Conservation (phyloP, 2,888 invertebrate genomes). For the Phortica magna region DNA sequence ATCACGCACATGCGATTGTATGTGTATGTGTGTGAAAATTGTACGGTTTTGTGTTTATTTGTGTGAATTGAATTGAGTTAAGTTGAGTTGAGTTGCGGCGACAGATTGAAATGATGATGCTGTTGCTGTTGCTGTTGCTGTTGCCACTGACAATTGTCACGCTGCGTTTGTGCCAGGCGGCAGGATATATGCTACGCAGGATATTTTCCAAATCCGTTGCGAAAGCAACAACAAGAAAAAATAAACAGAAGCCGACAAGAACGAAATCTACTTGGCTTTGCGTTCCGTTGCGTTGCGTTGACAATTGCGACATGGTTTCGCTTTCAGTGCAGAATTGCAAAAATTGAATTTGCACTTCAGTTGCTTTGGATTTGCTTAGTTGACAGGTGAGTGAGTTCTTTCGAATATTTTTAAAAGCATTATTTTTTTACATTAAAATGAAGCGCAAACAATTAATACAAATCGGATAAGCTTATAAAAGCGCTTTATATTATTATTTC, state of each 20-base stretch:
- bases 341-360: slow-evolving; percentile 13
- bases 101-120: slow-evolving; percentile 22
- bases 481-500: too few species aligned
- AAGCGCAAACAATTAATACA: too few species aligned
- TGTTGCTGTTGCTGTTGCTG: slow-evolving; percentile 2
- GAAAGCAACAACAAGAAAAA: neutral
- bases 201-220: slow-evolving; percentile 22
- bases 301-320: slow-evolving; percentile 15
- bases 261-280: neutral
- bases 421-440: too few species aligned
- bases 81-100: neutral
- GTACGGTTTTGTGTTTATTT: neutral
- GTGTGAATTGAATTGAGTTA: neutral
- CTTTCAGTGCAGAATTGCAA: neutral
- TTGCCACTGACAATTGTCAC: neutral
- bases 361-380: neutral
- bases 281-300: neutral
- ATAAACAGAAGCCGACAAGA: neutral
- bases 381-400: neutral
- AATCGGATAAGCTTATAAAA: too few species aligned
- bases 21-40: neutral
- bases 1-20: neutral
- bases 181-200: slow-evolving; percentile 5
- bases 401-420: neutral
- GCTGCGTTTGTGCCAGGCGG: neutral